These are phyloP conservation scores for Pinna nobilis DNA, from an alignment of 1,140 invertebrate species.

Conservation along the genomic window DNA sequence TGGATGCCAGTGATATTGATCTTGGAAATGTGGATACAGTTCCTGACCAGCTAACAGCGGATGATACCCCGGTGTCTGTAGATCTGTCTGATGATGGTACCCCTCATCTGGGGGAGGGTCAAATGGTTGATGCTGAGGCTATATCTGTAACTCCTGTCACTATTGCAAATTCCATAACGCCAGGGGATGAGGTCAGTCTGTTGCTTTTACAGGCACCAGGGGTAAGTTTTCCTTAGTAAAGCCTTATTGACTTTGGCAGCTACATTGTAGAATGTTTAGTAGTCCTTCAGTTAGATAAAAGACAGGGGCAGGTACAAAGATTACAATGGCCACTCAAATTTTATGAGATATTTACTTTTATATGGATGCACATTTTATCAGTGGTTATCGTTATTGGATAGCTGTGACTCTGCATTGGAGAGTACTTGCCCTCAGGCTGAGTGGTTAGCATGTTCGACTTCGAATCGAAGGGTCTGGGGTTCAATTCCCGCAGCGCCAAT, in stretches of 20 bases:
- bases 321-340: too few relatives aligned
- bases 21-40: constrained; percentile 14
- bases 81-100: background rate
- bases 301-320: too few relatives aligned
- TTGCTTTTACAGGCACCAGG: constrained; percentile 1
- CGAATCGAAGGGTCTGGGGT: too few relatives aligned
- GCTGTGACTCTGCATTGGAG: too few relatives aligned
- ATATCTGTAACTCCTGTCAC: too few relatives aligned
- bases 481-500: too few relatives aligned
- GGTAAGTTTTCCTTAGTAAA: background rate
- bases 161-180: background rate
- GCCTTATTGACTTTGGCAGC: background rate
- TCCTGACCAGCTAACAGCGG: constrained; percentile 6
- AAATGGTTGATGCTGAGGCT: constrained; percentile 1
- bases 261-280: background rate
- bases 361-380: too few relatives aligned
- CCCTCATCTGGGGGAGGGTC: background rate
- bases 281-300: too few relatives aligned
- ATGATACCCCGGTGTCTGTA: constrained; percentile 1
- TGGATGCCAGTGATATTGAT: constrained; percentile 9
- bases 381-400: too few relatives aligned
- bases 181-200: constrained; percentile 5
- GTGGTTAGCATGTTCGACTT: too few relatives aligned
- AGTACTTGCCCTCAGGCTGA: too few relatives aligned
- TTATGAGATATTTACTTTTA: too few relatives aligned